Conservation (phyloP, 2,797 vertebrate species). For the Paguma larvata region DNA sequence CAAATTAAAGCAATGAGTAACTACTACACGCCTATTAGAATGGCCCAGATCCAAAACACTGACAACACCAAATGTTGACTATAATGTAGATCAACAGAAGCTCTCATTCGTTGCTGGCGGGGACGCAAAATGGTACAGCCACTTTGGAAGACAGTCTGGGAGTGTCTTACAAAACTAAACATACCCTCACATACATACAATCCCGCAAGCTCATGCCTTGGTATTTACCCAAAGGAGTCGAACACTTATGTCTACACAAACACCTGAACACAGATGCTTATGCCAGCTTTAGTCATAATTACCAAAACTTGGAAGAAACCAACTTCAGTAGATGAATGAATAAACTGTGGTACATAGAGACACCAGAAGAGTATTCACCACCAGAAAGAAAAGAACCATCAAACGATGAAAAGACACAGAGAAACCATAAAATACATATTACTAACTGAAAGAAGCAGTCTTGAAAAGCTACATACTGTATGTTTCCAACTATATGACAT, state of each 20-base stretch:
- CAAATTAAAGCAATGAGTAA: background rate
- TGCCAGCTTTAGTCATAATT: background rate
- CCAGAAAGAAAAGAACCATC: background rate
- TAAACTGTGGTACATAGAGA: background rate
- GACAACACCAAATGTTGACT: background rate
- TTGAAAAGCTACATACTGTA: background rate
- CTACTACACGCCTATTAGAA: background rate
- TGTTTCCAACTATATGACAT: background rate
- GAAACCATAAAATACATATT: background rate
- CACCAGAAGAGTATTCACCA: background rate
- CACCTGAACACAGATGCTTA: background rate
- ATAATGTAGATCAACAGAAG: background rate
- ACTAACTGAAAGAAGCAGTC: background rate
- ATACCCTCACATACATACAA: background rate
- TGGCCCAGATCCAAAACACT: background rate
- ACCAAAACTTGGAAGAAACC: background rate
- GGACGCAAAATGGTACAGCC: background rate
- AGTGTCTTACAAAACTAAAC: background rate
- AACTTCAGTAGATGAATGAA: background rate
- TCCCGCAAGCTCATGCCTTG: background rate
- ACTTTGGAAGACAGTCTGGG: background rate
- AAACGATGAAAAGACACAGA: background rate
- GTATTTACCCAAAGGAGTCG: background rate
- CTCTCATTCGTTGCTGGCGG: background rate
- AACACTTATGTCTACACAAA: background rate